phyloP scores from a whole-genome alignment of 1,140 invertebrate genomes.

The Tetranychus urticae region DNA sequence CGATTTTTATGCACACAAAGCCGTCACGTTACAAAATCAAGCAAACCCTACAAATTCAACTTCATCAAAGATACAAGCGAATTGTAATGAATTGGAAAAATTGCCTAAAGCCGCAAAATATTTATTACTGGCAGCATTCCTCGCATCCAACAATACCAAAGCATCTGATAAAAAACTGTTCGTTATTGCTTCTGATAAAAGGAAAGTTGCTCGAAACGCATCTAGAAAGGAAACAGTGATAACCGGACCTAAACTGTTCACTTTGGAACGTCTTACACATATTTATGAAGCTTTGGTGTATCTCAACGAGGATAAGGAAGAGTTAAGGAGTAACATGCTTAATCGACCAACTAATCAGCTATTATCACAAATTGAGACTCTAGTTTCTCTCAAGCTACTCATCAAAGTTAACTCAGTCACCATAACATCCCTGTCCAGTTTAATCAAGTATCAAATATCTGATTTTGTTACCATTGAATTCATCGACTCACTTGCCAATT shows the following conservation, averaged over 20 bases:
- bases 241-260: neutral
- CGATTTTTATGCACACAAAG: neutral
- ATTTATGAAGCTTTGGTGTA: neutral
- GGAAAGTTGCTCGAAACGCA: neutral
- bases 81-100: neutral
- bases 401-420: neutral
- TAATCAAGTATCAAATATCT: neutral
- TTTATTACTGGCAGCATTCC: slow-evolving; percentile 58
- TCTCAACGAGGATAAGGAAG: neutral
- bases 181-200: slow-evolving; percentile 12
- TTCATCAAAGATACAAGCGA: neutral
- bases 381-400: neutral
- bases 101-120: slow-evolving; percentile 67
- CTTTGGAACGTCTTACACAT: neutral
- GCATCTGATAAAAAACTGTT: slow-evolving; percentile 48
- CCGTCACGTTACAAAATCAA: neutral
- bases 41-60: neutral
- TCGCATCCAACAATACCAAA: slow-evolving; percentile 67
- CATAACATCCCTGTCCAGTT: neutral
- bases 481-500: neutral
- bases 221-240: neutral
- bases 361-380: neutral
- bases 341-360: neutral
- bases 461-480: neutral
- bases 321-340: neutral